phyloP scores from a whole-genome alignment of 23 tunicate species.

The Ciona savignyi region DNA sequence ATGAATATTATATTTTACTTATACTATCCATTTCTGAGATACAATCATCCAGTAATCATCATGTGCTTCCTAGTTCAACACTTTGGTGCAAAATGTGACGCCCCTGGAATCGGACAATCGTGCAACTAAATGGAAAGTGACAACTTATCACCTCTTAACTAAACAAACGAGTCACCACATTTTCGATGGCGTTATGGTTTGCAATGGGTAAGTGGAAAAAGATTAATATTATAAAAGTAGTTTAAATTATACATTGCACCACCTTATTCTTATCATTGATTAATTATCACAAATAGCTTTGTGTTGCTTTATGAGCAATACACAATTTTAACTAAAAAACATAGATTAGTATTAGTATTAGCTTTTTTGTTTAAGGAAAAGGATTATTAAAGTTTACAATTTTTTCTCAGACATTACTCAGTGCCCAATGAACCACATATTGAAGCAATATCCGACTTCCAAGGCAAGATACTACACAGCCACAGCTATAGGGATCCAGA shows the following conservation, averaged over 20 bases:
- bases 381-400: too few relatives aligned
- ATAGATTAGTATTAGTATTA: too few relatives aligned
- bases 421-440: conserved; percentile 50
- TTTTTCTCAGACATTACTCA: conserved; percentile 53
- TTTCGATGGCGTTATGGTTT: conserved; percentile 82
- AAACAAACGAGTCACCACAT: conserved; percentile 3
- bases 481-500: conserved; percentile 40
- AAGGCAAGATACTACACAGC: conserved; percentile 62
- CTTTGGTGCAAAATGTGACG: conserved; percentile 35
- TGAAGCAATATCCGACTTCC: conserved; percentile 31
- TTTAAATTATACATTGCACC: too few relatives aligned
- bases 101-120: conserved; percentile 1
- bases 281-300: too few relatives aligned
- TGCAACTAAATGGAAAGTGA: conserved; percentile 29
- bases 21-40: too few relatives aligned
- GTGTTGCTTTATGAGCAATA: too few relatives aligned
- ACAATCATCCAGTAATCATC: too few relatives aligned
- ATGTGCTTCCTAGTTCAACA: conserved; percentile 30
- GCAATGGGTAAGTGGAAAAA: conserved; percentile 78
- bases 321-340: too few relatives aligned
- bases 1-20: too few relatives aligned
- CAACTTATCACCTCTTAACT: conserved; percentile 15
- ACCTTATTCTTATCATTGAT: too few relatives aligned
- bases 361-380: background rate
- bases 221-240: too few relatives aligned